Percentiles rank a stretch among this genome's conserved stretches.
Conservation (phyloP, 2,797 vertebrate species). For the Myotis daubentonii region DNA sequence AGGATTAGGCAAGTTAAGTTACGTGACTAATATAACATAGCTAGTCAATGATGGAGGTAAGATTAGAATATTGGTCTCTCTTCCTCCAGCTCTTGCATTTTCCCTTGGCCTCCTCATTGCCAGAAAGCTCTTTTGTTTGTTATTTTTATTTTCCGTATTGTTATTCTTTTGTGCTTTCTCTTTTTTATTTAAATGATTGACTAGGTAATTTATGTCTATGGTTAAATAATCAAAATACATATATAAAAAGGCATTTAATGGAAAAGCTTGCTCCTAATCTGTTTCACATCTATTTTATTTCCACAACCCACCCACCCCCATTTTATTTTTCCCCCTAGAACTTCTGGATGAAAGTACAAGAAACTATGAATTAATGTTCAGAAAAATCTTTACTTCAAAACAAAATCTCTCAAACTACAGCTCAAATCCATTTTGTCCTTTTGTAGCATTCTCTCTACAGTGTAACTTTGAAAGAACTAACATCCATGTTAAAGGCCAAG, state of each 20-base stretch:
- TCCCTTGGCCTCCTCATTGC: not conserved
- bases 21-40: not conserved
- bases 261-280: not conserved
- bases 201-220: constrained; percentile 9
- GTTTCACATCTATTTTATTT: not conserved
- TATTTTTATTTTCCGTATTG: constrained; percentile 31
- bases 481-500: not conserved
- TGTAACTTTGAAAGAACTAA: constrained; percentile 37
- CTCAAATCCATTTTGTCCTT: constrained; percentile 22
- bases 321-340: constrained; percentile 34
- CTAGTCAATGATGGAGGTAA: not conserved
- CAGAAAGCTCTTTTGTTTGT: not conserved
- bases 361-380: not conserved
- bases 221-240: constrained; percentile 34
- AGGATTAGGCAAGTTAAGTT: not conserved
- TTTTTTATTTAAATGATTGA: constrained; percentile 48
- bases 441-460: not conserved
- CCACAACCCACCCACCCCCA: not conserved
- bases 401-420: constrained; percentile 6
- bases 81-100: constrained; percentile 35
- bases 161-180: not conserved
- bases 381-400: not conserved
- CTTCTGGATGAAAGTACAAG: constrained; percentile 47
- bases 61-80: not conserved
- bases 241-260: not conserved